Conservation (phyloP, 2,888 invertebrate species). For the Sesia bembeciformis region DNA sequence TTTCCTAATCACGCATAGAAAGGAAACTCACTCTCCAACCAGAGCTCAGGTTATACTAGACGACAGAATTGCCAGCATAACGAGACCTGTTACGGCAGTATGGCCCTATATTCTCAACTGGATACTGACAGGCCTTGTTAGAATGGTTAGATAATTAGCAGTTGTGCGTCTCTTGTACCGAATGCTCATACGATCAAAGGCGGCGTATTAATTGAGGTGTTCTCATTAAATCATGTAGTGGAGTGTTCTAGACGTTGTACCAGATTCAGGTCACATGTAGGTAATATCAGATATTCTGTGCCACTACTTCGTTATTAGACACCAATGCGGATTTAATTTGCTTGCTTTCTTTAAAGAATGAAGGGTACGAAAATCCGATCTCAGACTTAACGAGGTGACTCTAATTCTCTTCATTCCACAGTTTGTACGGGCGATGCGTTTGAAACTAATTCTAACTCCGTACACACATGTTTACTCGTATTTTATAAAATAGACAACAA, state of each 20-base stretch:
- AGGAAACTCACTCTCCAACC: not conserved
- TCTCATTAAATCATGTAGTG: slow-evolving; percentile 15
- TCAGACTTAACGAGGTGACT: too few species aligned
- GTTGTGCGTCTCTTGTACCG: slow-evolving; percentile 4
- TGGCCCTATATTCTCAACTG: not conserved
- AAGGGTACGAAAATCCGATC: too few species aligned
- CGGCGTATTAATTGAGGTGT: slow-evolving; percentile 7
- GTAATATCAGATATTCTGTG: too few species aligned
- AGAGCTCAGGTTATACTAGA: not conserved
- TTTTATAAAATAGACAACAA: too few species aligned
- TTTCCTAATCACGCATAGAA: not conserved
- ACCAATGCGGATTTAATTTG: too few species aligned
- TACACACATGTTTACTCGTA: too few species aligned
- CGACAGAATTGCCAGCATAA: not conserved
- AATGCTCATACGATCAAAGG: slow-evolving; percentile 9
- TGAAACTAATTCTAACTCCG: too few species aligned
- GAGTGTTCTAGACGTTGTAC: slow-evolving; percentile 2
- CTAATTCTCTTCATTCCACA: too few species aligned
- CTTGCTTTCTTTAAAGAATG: too few species aligned
- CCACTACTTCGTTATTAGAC: too few species aligned
- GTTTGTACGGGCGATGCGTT: too few species aligned
- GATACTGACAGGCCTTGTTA: slow-evolving; percentile 1
- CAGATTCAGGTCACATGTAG: slow-evolving; percentile 1
- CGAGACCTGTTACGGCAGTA: not conserved
- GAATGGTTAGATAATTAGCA: slow-evolving; percentile 11